Conservation (phyloP, 64 coral and sea anemone species). For the Montipora efflorescens region DNA sequence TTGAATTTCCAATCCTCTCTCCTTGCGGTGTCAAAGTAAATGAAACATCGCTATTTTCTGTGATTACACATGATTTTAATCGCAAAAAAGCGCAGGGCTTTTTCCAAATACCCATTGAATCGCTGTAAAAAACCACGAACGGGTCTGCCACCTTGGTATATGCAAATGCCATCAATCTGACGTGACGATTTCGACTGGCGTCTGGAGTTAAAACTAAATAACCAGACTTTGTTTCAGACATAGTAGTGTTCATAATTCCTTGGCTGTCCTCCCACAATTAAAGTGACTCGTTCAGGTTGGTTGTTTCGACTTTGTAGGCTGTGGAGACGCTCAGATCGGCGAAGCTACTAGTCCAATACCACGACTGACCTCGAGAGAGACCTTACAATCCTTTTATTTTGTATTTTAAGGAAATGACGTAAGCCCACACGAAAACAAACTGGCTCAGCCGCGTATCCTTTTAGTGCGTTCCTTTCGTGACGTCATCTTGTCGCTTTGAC, state of each 20-base stretch:
- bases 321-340: background rate
- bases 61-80: conserved; percentile 63
- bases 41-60: conserved; percentile 67
- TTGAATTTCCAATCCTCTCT: conserved; percentile 77
- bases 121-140: conserved; percentile 91
- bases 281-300: background rate
- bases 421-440: background rate
- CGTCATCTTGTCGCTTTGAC: conserved; percentile 1
- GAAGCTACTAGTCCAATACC: background rate
- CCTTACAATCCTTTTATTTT: background rate
- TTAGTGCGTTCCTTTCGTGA: background rate
- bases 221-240: conserved; percentile 77
- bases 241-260: conserved; percentile 56
- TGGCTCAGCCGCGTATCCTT: background rate
- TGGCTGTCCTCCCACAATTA: background rate
- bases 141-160: conserved; percentile 84
- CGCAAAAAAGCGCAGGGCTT: conserved; percentile 88
- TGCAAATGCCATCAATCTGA: conserved; percentile 75
- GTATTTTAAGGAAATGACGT: conserved; percentile 34
- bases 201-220: conserved; percentile 69
- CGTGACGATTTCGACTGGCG: conserved; percentile 28
- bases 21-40: conserved; percentile 84
- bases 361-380: background rate
- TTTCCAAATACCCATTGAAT: conserved; percentile 73
- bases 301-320: conserved; percentile 9